These are phyloP conservation scores for Macroglossus sobrinus DNA, from an alignment of 2,113 vertebrate genomes.

Conservation along the genomic window DNA sequence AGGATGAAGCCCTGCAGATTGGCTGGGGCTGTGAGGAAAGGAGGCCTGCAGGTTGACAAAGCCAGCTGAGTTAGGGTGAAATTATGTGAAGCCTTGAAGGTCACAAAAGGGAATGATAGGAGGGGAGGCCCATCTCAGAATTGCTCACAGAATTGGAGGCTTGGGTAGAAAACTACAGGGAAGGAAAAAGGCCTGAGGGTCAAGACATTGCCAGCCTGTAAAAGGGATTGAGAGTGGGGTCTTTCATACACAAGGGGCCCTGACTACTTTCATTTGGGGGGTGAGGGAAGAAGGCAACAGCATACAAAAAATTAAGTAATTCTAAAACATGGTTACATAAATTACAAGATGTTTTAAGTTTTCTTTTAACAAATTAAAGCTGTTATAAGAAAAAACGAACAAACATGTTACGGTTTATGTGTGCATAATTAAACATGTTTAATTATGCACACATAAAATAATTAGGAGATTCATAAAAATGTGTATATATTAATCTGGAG, in stretches of 20 bases:
- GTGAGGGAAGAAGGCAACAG: neutral
- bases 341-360: neutral
- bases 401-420: neutral
- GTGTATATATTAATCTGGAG: neutral
- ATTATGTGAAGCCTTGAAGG: neutral
- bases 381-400: neutral
- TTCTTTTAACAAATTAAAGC: neutral
- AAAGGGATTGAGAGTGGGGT: neutral
- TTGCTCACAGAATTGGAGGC: neutral
- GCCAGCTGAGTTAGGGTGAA: neutral
- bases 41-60: neutral
- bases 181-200: neutral
- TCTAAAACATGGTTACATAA: neutral
- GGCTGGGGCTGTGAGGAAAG: neutral
- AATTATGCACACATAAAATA: neutral
- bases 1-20: neutral
- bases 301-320: neutral
- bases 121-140: neutral
- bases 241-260: neutral
- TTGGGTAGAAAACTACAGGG: neutral
- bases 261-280: neutral
- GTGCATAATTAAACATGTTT: too few relatives aligned
- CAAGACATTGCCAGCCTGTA: neutral
- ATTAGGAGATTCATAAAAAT: neutral
- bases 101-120: neutral